Conservation (phyloP, 2,888 invertebrate species). For the Noctua comes region DNA sequence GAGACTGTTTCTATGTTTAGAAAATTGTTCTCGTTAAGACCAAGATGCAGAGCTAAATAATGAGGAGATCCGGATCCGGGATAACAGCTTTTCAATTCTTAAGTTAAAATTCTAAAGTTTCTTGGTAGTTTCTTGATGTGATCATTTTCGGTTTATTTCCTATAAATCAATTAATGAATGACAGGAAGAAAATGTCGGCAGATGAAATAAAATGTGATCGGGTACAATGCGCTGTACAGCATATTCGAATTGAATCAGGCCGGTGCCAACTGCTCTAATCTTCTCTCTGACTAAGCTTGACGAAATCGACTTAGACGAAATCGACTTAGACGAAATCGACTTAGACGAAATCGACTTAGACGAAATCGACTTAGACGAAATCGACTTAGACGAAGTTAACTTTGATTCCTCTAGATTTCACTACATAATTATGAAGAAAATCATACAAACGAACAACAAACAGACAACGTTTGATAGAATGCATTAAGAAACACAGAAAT, state of each 20-base stretch:
- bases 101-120: neutral
- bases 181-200: neutral
- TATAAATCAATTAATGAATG: neutral
- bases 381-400: neutral
- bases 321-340: neutral
- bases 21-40: neutral
- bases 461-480: slow-evolving; percentile 23
- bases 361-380: neutral
- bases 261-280: neutral
- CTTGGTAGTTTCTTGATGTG: neutral
- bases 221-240: neutral
- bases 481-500: slow-evolving; percentile 46
- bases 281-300: neutral
- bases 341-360: neutral
- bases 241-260: neutral
- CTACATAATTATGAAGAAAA: neutral
- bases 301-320: neutral
- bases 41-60: neutral
- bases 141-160: neutral
- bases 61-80: neutral
- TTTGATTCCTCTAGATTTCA: neutral
- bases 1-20: slow-evolving; percentile 12
- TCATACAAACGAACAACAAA: neutral
- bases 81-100: too few relatives aligned
- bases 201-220: neutral